Conservation (phyloP, 1,140 invertebrate species). For the Trichogramma pretiosum region DNA sequence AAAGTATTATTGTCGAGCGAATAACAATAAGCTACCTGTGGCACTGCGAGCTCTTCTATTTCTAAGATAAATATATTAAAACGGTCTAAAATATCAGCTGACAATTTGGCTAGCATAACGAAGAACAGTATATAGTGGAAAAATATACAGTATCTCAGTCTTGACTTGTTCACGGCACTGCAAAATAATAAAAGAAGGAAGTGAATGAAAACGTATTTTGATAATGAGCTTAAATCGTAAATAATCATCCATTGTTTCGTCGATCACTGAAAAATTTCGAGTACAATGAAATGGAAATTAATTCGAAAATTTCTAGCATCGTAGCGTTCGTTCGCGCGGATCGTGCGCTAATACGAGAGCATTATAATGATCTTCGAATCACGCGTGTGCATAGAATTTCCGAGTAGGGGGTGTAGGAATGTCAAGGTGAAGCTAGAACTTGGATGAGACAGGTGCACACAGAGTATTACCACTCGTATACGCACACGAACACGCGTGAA, state of each 20-base stretch:
- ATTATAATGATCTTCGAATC: no score
- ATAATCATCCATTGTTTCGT: neutral
- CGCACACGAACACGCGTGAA: no score
- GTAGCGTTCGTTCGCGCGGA: no score
- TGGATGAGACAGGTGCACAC: no score
- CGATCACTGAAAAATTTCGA: constrained; percentile 3
- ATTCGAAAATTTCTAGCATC: no score
- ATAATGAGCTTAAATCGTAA: constrained; percentile 5
- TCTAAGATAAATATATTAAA: constrained; percentile 89
- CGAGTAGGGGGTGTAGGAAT: no score
- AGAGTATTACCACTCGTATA: no score
- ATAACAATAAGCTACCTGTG: constrained; percentile 55
- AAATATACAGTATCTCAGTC: constrained; percentile 86
- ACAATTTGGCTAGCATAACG: constrained; percentile 83
- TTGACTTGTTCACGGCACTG: constrained; percentile 86
- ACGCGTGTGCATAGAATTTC: no score
- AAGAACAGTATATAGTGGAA: constrained; percentile 85
- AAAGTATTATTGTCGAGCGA: constrained; percentile 9
- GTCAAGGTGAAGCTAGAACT: no score
- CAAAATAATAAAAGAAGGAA: constrained; percentile 45
- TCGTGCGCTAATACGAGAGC: no score
- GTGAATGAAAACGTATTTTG: constrained; percentile 23
- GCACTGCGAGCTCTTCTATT: constrained; percentile 87
- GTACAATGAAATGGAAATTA: constrained; percentile 9
- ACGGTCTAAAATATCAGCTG: constrained; percentile 81